A percentile compares a stretch with the other conserved stretches of the same genome.
Evolutionary conservation across 2,888 invertebrate genomes (phyloP).

Genomic region (Aphidoletes aphidimyza): DNA sequence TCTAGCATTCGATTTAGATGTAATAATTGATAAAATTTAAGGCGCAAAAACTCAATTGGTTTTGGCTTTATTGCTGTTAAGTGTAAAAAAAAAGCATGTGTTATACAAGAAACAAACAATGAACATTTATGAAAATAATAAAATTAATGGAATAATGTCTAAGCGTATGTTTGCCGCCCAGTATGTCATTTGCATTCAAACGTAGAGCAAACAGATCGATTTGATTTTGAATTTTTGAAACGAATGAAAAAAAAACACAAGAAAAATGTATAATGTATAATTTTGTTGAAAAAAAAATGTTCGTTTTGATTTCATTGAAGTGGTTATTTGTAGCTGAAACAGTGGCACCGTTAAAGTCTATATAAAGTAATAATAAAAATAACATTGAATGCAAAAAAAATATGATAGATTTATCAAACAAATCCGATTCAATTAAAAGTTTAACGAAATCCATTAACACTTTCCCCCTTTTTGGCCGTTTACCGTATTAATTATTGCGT

Average conservation of each 20-base stretch:
- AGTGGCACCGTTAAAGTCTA: conserved; percentile 13
- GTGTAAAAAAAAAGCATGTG: conserved; percentile 5
- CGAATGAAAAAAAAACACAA: background rate
- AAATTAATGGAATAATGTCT: background rate
- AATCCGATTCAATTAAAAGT: conserved; percentile 34
- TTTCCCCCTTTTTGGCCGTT: background rate
- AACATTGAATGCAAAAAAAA: background rate
- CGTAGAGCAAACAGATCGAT: background rate
- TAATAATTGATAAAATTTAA: background rate
- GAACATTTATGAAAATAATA: background rate
- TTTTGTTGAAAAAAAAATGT: conserved; percentile 44
- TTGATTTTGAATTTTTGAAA: background rate
- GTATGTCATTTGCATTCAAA: conserved; percentile 14
- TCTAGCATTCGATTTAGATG: background rate
- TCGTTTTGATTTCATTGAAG: background rate
- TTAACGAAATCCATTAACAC: no score
- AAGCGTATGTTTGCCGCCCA: conserved; percentile 36
- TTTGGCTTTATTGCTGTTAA: conserved; percentile 13
- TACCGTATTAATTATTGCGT: background rate
- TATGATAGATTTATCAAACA: background rate
- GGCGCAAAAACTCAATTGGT: conserved; percentile 6
- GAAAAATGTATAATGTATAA: no score
- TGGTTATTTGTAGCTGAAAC: background rate
- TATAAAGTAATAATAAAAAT: background rate
- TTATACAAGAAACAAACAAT: no score